Conservation (phyloP, 1,140 invertebrate species). For the Chlorops oryzae region DNA sequence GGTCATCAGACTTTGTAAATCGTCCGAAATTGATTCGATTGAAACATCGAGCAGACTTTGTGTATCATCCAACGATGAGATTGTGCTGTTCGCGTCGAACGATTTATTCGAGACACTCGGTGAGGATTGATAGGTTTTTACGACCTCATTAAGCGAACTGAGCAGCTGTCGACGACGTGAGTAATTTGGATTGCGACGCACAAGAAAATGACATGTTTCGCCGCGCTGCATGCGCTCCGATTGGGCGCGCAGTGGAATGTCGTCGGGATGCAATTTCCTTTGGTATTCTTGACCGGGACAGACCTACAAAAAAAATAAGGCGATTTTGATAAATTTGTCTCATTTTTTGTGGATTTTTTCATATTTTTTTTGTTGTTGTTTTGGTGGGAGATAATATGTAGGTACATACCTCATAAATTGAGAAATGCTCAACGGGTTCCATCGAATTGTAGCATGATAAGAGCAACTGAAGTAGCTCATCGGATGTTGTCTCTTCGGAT, state of each 20-base stretch:
- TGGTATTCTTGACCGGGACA: conserved; percentile 69
- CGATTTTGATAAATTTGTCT: no score
- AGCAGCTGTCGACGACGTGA: conserved; percentile 42
- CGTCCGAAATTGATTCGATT: conserved; percentile 37
- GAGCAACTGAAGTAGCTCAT: conserved; percentile 79
- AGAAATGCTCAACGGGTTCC: conserved; percentile 78
- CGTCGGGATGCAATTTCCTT: conserved; percentile 78
- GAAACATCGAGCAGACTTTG: conserved; percentile 36
- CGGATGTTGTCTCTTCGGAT: conserved; percentile 81
- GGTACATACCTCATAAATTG: conserved; percentile 72
- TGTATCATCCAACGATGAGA: conserved; percentile 18
- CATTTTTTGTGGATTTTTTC: neutral
- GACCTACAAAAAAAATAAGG: conserved; percentile 48
- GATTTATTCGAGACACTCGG: conserved; percentile 2
- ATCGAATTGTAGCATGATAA: conserved; percentile 78
- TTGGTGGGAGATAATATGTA: neutral
- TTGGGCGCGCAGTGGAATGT: conserved; percentile 76
- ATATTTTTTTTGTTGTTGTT: neutral
- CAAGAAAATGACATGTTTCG: conserved; percentile 66
- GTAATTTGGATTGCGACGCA: conserved; percentile 70
- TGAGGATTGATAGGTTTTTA: conserved; percentile 12
- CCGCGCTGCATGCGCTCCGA: conserved; percentile 61
- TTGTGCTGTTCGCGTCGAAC: conserved; percentile 12
- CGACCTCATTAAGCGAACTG: conserved; percentile 35
- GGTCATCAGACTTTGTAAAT: conserved; percentile 27